Base-by-base conservation (phyloP, 1,140 invertebrate species). In the Hyles euphorbiae region DNA sequence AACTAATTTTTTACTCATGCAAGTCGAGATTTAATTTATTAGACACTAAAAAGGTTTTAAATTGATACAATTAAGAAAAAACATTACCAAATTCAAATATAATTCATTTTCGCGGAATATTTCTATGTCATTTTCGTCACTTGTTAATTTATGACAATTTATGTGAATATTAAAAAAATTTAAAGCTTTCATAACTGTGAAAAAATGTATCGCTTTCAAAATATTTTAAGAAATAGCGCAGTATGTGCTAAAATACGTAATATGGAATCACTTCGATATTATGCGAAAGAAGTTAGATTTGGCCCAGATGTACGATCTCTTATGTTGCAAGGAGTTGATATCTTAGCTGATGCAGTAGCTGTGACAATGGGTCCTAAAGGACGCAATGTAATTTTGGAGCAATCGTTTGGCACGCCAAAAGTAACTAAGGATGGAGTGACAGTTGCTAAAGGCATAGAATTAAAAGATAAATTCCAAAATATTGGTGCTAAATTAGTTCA, bases 341-440 rank as follows among this genome's bases (percentile, higher is more conserved):
- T 97, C 11, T 89, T 99, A 43, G 95, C 97, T 61, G 96, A 98
- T 91, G 97, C 97, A 34, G 97, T 99, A 10, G 96, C 97, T 6
- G 96, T 98, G 34, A 99, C 98, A 2, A 96, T 99, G 96, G 98
- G 98, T 47, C 98, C 98, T 36, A 98, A 98, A 91, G 97, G 98
- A 32, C 92, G 97, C 47, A 99, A 98, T 90, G 98, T 98, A 1
- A 97, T 99, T 52, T 90, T 99, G 62, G 98, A 99, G 85, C 97
- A 98, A 85, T 94, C 95, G 22, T 97, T 96, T 95, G 97, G 97
- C 8, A 94, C 95, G 60, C 98, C 98, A n/a, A 98, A 98, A 89
- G 99, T 98, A 71, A 99, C 97, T 2, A 99, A 98, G 86, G 98
- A 99, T 86, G 98, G 98, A 66, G 97, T 98, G 0, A 99, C 98